Evolutionary conservation across 2,888 invertebrate species (phyloP), one percentile per base, ranked within the genome.

Genomic region (Nipponacmea schrenckii): DNA sequence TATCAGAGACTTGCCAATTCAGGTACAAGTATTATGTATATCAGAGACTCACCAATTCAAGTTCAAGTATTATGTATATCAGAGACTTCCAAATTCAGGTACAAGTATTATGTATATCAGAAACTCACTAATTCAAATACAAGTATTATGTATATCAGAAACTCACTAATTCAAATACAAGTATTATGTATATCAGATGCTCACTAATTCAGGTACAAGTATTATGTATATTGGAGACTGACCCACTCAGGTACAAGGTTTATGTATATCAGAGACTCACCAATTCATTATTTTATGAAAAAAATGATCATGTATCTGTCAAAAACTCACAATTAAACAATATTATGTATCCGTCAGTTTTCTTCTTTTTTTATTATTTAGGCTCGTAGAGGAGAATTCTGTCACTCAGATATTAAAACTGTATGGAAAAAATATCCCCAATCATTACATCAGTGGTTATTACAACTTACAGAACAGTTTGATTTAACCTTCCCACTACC

Each of bases 381-480:
- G 84, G 78, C 79, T 67, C 75, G 81, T 65, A 71, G 84, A 68
- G 89, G 89, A 0, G 76, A 82, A 62, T 83, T 89, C 50, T 64
- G 77, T 17, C 87, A 87, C 74, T 72, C 75, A 12, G 84, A 88
- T 70, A 81, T 89, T 2, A 74, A 73, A 0, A 70, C 75, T 14
- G 80, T 89, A 31, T 89, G 89, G 89, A 70, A 76, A 46, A 75
- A 79, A 0, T 88, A 87, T 77, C 81, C 81, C 15, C 50, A 64
- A 7, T 78, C 80, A 8, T 78, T 88, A 14, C 87, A 87, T 69
- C 71, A 75, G 8, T 89, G 89, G 89, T 77, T 89, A 67, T 77
- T 89, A 69, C 79, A 83, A 48, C 79, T 89, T 64, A 89, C 89
- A 7, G 89, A 89, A 75, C 87, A 86, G 76, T 89, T 89, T 82